phyloP scores from a whole-genome alignment of 2,888 invertebrate species.

The Didymodactylos carnosus region DNA sequence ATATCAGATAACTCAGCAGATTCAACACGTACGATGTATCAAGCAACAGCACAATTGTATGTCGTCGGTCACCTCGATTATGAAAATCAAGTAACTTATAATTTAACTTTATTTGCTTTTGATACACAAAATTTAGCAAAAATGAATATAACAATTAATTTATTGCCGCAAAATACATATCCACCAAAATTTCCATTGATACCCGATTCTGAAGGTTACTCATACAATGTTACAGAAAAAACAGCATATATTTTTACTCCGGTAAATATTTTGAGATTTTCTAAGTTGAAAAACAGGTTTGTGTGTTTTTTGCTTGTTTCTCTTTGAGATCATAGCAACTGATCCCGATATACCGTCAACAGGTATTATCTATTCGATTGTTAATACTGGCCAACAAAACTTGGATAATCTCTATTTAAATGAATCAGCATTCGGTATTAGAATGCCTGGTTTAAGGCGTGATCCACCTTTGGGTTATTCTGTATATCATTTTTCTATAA shows the following conservation, averaged over 20 bases:
- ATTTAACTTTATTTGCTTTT: background rate
- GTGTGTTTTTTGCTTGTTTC: too few species aligned
- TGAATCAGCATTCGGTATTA: background rate
- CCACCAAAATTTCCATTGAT: background rate
- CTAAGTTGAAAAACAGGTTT: too few species aligned
- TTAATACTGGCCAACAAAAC: background rate
- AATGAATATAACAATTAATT: background rate
- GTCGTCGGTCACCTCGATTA: background rate
- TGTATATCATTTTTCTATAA: background rate
- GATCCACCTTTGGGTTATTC: background rate
- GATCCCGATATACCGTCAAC: background rate
- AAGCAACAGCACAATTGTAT: background rate
- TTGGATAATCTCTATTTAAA: background rate
- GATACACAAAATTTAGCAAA: background rate
- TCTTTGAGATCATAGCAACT: background rate
- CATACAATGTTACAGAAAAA: background rate
- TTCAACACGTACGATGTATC: background rate
- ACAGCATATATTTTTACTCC: too few species aligned
- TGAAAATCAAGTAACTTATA: background rate
- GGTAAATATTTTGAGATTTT: too few species aligned
- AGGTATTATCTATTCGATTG: background rate
- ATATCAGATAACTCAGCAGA: background rate
- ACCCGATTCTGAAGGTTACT: background rate
- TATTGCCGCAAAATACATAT: background rate
- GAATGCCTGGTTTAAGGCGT: background rate